Conservation (phyloP, 2,797 vertebrate species). For the Crotalus adamanteus region DNA sequence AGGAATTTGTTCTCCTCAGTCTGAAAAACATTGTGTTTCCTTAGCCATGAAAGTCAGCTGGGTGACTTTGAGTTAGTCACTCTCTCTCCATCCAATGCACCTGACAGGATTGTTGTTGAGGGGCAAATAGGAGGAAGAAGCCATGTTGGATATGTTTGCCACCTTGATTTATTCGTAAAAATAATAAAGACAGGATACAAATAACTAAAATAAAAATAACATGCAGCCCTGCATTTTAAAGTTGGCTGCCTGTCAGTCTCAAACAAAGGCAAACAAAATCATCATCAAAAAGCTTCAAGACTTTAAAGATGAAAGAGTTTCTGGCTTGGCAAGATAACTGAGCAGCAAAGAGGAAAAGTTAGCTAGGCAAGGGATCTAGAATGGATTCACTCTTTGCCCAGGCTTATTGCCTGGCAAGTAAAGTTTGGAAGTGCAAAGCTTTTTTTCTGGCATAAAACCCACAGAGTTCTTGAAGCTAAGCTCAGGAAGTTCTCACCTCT, state of each 20-base stretch:
- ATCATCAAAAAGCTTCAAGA: background rate
- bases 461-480: background rate
- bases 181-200: background rate
- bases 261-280: constrained; percentile 6
- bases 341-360: background rate
- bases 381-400: background rate
- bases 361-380: background rate
- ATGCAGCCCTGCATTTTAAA: constrained; percentile 28
- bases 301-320: background rate
- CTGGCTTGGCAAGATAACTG: constrained; percentile 14
- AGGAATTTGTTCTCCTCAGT: constrained; percentile 10
- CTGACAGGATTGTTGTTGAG: background rate
- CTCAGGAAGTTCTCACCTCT: background rate
- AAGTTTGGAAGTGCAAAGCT: background rate
- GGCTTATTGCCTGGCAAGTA: background rate
- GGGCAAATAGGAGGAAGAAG: background rate
- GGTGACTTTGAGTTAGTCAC: background rate
- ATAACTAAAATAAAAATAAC: constrained; percentile 17
- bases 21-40: constrained; percentile 44
- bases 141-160: background rate
- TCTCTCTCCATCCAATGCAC: background rate
- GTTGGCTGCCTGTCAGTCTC: constrained; percentile 39
- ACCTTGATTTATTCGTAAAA: background rate
- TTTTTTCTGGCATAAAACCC: background rate
- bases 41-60: background rate